Evolutionary conservation across 2,797 vertebrate genomes (phyloP).

Genomic region (Gallinago nigripennis): DNA sequence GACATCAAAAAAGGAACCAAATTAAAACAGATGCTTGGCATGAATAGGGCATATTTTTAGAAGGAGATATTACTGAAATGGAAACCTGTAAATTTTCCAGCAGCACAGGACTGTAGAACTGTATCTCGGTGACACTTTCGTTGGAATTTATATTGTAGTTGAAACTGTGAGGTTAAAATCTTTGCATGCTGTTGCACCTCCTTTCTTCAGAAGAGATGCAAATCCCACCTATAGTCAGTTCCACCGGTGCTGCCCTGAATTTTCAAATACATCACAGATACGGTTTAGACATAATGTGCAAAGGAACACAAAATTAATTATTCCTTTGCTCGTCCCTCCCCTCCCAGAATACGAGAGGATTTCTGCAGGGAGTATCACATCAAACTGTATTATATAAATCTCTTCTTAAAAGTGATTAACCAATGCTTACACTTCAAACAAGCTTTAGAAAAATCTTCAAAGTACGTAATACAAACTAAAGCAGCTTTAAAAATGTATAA

Average conservation of each 20-base stretch:
- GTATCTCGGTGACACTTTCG: background rate
- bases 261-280: background rate
- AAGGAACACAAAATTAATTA: background rate
- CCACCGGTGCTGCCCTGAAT: background rate
- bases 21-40: conserved; percentile 59
- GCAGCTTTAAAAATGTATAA: background rate
- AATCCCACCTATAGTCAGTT: background rate
- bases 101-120: background rate
- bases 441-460: background rate
- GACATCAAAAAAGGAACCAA: conserved; percentile 29
- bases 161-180: background rate
- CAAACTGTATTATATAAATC: background rate
- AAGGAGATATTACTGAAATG: conserved; percentile 29
- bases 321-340: background rate
- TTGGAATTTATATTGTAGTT: background rate
- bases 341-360: background rate
- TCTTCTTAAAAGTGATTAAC: background rate
- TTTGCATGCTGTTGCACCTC: background rate
- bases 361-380: background rate
- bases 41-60: conserved; percentile 59
- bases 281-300: background rate
- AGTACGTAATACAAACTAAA: background rate
- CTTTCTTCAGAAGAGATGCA: background rate
- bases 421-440: background rate
- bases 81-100: conserved; percentile 46